Base-by-base conservation (phyloP, 2,113 vertebrate genomes). In the Pomatostomus ruficeps region DNA sequence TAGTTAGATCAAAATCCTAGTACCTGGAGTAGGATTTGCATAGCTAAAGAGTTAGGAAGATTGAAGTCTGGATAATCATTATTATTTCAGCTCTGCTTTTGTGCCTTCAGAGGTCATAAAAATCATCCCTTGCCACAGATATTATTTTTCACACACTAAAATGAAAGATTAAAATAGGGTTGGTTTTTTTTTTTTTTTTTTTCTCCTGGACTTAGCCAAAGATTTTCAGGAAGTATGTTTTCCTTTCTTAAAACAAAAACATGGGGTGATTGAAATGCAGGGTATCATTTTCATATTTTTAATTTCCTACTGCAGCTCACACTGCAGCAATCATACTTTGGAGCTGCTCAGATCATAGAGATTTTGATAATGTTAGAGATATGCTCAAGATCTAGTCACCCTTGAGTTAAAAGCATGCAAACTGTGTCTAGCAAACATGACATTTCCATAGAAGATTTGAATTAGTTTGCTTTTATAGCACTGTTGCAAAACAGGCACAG, bases 371-470 rank as follows among this genome's bases (percentile, higher is more conserved):
- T 10, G 33, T 28, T 81, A 25, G 75, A 94, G 92, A 96, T 96
- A 96, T 65, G 76, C 90, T 95, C 65, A 67, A 96, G 85, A 95
- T 80, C 40, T 84, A 93, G 90, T 95, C 82, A 93, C 65, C 73
- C 88, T 77, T 90, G 92, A 96, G 90, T 96, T 91, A 88, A 94
- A 89, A 92, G 79, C 84, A 96, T 96, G 91, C 90, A 96, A 93
- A 96, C 61, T 33, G 80, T 89, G 77, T 77, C 91, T 96, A 88
- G 74, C 80, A 91, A 95, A 92, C 86, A 74, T 73, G 87, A 43
- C 89, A 83, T 91, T 96, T 96, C 95, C 93, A 97, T 95, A 96
- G 91, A 76, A 96, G 58, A 92, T 91, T 96, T 94, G 93, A 94
- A 88, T 68, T 62, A 80, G 81, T 94, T 95, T 96, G 94, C 96